Evolutionary conservation across 2,888 invertebrate genomes (phyloP).

Genomic region (Meteorus cinctellus): DNA sequence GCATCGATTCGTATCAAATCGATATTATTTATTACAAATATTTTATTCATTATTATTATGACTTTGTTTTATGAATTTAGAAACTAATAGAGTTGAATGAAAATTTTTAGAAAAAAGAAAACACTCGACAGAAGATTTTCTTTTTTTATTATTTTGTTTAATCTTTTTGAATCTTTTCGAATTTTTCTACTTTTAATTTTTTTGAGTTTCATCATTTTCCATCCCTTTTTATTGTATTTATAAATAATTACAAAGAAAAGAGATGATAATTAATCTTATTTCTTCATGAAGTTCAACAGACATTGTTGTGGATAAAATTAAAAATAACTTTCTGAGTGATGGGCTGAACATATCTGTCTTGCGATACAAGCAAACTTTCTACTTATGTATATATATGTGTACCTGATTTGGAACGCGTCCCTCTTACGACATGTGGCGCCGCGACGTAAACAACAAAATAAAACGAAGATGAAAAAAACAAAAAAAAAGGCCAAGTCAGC

Average conservation of each 20-base stretch:
- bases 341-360: slow-evolving; percentile 4
- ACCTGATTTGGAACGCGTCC: neutral
- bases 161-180: too few relatives aligned
- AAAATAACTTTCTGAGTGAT: slow-evolving; percentile 1
- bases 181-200: too few relatives aligned
- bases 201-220: too few relatives aligned
- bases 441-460: neutral
- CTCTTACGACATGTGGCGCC: slow-evolving; percentile 23
- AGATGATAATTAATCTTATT: neutral
- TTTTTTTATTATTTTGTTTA: too few relatives aligned
- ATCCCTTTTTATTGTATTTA: too few relatives aligned
- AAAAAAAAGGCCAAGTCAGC: neutral
- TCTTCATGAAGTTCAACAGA: neutral
- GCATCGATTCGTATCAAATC: neutral
- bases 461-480: neutral
- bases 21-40: neutral
- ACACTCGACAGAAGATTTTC: too few relatives aligned
- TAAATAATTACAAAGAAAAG: neutral
- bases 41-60: neutral
- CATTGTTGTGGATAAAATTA: neutral
- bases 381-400: slow-evolving; percentile 17
- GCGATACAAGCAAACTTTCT: slow-evolving; percentile 28
- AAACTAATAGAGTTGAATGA: neutral
- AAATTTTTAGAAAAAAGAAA: too few relatives aligned
- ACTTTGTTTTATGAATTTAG: neutral